Evolutionary conservation across 2,113 vertebrate species (phyloP).

Genomic region (Clarias batrachus): DNA sequence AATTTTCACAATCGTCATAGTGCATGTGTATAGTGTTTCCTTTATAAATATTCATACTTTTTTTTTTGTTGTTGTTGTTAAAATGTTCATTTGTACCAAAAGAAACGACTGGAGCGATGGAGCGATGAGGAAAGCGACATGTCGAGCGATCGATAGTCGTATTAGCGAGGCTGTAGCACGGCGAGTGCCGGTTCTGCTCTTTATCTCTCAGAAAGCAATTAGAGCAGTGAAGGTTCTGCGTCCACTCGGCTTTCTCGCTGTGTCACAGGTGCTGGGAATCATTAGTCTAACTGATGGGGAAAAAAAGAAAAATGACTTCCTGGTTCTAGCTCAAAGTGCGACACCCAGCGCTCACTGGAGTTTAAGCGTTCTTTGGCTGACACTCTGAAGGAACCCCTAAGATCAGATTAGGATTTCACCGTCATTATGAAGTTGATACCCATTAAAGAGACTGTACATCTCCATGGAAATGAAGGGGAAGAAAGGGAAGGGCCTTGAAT

Average conservation of each 20-base stretch:
- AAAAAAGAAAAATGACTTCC: constrained; percentile 6
- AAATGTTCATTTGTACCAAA: background rate
- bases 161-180: constrained; percentile 27
- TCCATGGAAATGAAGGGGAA: background rate
- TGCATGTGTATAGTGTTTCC: background rate
- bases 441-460: background rate
- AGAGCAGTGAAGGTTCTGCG: constrained; percentile 11
- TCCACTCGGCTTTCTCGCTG: background rate
- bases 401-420: background rate
- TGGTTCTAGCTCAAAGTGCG: background rate
- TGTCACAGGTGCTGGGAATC: background rate
- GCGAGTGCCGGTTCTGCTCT: constrained; percentile 1
- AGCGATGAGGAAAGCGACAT: constrained; percentile 4
- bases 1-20: background rate
- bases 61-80: background rate
- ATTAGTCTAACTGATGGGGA: background rate
- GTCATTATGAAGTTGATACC: background rate
- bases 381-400: background rate
- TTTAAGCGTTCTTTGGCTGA: background rate
- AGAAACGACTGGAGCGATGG: constrained; percentile 13
- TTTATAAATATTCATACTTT: background rate
- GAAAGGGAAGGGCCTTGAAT: background rate
- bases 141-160: constrained; percentile 41
- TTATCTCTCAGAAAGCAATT: constrained; percentile 44
- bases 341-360: background rate